These are phyloP conservation scores for Coranthus polyacanthus DNA, from an alignment of 2,797 vertebrate species.

Conservation along the genomic window DNA sequence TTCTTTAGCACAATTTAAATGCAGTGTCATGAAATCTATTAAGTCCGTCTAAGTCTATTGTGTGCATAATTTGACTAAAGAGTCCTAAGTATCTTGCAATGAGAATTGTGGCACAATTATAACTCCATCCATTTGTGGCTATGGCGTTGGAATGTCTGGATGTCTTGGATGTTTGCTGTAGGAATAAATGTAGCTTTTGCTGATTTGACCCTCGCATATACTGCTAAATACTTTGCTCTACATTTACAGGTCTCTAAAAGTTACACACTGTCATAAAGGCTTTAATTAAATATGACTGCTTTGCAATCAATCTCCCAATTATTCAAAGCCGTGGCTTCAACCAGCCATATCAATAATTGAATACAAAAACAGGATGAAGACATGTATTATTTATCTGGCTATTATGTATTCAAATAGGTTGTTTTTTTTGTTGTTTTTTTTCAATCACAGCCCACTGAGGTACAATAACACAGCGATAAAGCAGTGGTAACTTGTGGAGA, in stretches of 20 bases:
- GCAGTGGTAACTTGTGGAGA: slow-evolving; percentile 42
- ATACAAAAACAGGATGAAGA: slow-evolving; percentile 36
- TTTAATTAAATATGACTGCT: slow-evolving; percentile 38
- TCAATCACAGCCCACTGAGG: slow-evolving; percentile 13
- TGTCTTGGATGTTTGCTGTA: slow-evolving; percentile 29
- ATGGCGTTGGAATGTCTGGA: slow-evolving; percentile 5
- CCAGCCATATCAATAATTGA: slow-evolving; percentile 48
- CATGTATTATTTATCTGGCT: slow-evolving; percentile 46
- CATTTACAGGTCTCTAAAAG: slow-evolving; percentile 43
- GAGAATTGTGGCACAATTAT: not conserved
- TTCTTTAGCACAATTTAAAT: no score
- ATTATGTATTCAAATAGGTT: slow-evolving; percentile 34
- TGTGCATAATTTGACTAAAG: no score
- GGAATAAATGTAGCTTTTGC: slow-evolving; percentile 28
- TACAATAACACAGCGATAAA: not conserved
- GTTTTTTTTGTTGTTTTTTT: slow-evolving; percentile 21
- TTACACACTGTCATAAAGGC: slow-evolving; percentile 28
- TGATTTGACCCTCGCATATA: slow-evolving; percentile 40
- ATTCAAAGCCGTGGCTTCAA: slow-evolving; percentile 34
- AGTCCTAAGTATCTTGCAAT: not conserved
- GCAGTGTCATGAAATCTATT: no score
- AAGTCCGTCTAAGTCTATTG: no score
- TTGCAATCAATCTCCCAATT: slow-evolving; percentile 38
- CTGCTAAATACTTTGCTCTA: slow-evolving; percentile 36
- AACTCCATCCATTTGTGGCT: not conserved